Base-by-base conservation (phyloP, 2,113 vertebrate genomes). In the Cololabis saira region DNA sequence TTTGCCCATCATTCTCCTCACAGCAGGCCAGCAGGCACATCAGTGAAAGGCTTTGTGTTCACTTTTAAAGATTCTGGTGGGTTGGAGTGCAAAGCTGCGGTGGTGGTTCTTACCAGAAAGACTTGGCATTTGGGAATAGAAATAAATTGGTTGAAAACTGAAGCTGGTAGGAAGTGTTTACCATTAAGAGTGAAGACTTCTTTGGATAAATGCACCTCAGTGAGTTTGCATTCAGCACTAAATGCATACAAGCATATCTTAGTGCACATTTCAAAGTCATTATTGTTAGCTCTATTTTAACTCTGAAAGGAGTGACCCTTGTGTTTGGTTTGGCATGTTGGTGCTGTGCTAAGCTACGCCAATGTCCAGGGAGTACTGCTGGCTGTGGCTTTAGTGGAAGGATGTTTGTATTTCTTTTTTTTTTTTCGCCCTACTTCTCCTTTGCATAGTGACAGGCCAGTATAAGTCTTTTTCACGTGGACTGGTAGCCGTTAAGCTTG, bases 311-410 rank as follows among this genome's bases (percentile, higher is more conserved):
- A 85, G 70, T 59, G 19, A 57, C 66, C 54, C 66, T 81, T 71
- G 48, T 88, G 83, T 91, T 87, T 86, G 65, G 68, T 70, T 89
- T 90, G 87, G 87, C 83, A 52, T 52, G 37, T 56, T 37, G 11
- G 13, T 12, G 59, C 68, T 53, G 45, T 15, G 51, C 74, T 61
- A 51, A 73, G 76, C 80, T 63, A 52, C 73, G 83, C 67, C 69
- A 55, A 76, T 74, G 78, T 78, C 47, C 49, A 60, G 58, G 78
- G 76, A 78, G 78, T 18, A 3, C 55, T 10, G 63, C 82, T 80
- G 76, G 76, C 74, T 65, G 67, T 33, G 60, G 74, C 52, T 58
- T 21, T 17, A 8, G 63, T 54, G 24, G 56, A 81, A 65, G 62
- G 65, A 70, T 83, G 74, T 84, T 84, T 89, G n/a, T 47, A 10